Evolutionary conservation across 2,888 invertebrate genomes (phyloP), one percentile per base, ranked within the genome.

Genomic region (Steinernema hermaphroditum): DNA sequence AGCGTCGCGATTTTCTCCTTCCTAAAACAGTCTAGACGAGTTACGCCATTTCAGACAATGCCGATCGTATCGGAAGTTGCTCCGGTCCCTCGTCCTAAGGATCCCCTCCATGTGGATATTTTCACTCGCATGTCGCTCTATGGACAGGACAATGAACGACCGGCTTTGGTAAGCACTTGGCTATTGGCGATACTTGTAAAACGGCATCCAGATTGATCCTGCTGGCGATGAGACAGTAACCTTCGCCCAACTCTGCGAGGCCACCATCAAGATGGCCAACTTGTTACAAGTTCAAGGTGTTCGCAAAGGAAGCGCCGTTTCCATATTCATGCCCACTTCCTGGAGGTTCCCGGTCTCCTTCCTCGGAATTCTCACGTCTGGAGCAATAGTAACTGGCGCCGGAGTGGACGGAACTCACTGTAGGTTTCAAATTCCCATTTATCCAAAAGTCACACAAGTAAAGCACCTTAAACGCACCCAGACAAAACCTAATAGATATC

Each of bases 251-350:
- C 29, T 62, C 32, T 12, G 16, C 1, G 34, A 29, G 14, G 29
- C 62, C 16, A 27, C 29, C 14, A 2, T 29, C 29, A 29, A n/a
- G 4, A 62, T 62, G 62, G 29, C 62, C 16, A 1, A 29, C 16
- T n/a, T 62, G 16, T 27, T 62, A 19, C 32, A 62, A 29, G 32
- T 2, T 9, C 27, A 62, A 9, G 29, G 34, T 1, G 32, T 62
- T 1, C 14, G 19, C 4, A 79, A 80, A 69, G 81, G 80, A 16
- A 78, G 80, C n/a, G 75, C 79, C 0, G 43, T 77, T 1, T 46
- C 74, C 9, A 43, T 75, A 37, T 75, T 49, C 16, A 44, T 74
- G 34, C 74, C 74, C 24, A 74, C 34, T 19, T 75, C 69, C 8
- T 74, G 74, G 73, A 74, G 70, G 27, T 74, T 50, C 34, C 70